phyloP scores from a whole-genome alignment of 2,797 vertebrate species.

The Neomorphus geoffroyi region DNA sequence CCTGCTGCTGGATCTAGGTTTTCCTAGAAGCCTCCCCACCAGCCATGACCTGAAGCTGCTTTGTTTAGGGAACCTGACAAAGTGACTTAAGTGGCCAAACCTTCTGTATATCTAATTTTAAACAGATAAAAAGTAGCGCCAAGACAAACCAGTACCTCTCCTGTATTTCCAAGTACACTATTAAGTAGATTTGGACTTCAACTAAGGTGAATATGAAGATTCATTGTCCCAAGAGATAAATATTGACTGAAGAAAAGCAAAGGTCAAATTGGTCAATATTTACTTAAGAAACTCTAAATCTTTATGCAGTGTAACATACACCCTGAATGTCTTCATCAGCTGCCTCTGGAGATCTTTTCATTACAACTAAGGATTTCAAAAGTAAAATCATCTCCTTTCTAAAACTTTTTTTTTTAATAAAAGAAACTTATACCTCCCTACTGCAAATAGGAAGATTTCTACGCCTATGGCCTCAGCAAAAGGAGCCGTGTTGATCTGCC shows the following conservation, averaged over 20 bases:
- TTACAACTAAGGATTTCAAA: constrained; percentile 16
- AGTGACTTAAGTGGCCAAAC: neutral
- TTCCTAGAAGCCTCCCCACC: neutral
- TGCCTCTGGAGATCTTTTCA: constrained; percentile 41
- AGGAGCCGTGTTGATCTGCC: neutral
- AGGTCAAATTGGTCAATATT: constrained; percentile 71
- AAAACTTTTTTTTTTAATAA: neutral
- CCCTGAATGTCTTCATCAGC: constrained; percentile 59
- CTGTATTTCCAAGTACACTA: neutral
- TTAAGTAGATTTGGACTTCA: constrained; percentile 64
- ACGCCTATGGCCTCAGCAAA: neutral
- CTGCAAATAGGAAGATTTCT: neutral
- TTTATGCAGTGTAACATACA: constrained; percentile 11
- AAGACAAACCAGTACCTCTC: constrained; percentile 7
- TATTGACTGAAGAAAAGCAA: constrained; percentile 74
- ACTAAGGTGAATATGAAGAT: constrained; percentile 65
- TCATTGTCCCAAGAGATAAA: constrained; percentile 70
- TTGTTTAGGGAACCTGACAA: constrained; percentile 13
- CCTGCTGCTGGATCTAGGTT: neutral
- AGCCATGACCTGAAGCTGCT: neutral
- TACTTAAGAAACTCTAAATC: constrained; percentile 56
- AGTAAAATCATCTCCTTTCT: neutral
- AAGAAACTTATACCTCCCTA: neutral
- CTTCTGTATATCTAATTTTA: neutral
- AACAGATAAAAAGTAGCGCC: neutral